phyloP scores from a whole-genome alignment of 2,113 vertebrate species.

The Phainopepla nitens region DNA sequence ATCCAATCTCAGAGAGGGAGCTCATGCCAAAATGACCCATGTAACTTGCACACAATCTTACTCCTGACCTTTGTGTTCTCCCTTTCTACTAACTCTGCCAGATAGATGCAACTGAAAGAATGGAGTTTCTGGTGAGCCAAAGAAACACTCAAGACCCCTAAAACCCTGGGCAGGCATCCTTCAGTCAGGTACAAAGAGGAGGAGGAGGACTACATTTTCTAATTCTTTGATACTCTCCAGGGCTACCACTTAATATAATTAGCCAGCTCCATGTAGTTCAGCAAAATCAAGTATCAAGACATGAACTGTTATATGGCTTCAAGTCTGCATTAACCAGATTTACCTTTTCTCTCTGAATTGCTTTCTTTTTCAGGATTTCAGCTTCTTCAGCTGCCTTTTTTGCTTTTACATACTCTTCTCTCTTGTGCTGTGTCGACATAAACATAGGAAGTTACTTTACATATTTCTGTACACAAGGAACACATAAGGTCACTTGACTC shows the following conservation, averaged over 20 bases:
- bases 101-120: not conserved
- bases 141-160: not conserved
- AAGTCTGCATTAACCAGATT: not conserved
- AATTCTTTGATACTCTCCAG: not conserved
- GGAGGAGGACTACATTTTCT: not conserved
- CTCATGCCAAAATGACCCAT: not conserved
- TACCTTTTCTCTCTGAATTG: constrained; percentile 82
- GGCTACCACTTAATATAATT: not conserved
- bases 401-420: constrained; percentile 68
- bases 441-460: not conserved
- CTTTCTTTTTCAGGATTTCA: constrained; percentile 73
- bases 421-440: constrained; percentile 67
- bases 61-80: not conserved
- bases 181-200: not conserved
- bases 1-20: not conserved
- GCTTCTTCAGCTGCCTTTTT: constrained; percentile 79
- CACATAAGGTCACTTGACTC: not conserved
- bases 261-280: not conserved
- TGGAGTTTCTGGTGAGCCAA: not conserved
- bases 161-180: not conserved
- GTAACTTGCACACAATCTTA: not conserved
- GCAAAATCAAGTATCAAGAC: not conserved
- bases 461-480: not conserved
- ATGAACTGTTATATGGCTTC: not conserved
- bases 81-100: not conserved